Evolutionary conservation across 2,797 vertebrate genomes (phyloP).

Genomic region (Urophycis tenuis): DNA sequence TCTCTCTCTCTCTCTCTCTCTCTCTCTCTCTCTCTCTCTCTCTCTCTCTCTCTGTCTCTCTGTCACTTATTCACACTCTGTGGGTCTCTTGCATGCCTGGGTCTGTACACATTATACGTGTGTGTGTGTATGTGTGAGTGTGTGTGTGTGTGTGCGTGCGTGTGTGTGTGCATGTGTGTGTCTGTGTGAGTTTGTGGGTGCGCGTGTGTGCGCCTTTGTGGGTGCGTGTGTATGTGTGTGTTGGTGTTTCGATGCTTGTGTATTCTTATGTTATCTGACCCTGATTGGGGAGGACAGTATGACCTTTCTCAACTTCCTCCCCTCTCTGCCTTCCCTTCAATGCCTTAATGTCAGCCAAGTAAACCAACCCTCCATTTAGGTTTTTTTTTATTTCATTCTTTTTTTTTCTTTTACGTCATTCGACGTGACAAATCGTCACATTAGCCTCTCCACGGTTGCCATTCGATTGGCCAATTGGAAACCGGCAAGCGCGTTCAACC

Average conservation of each 20-base stretch:
- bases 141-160: slow-evolving; percentile 3
- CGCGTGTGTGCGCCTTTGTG: too few species aligned
- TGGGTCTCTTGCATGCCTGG: neutral
- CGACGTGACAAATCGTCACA: neutral
- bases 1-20: too few species aligned
- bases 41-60: too few species aligned
- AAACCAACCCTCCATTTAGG: neutral
- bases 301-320: slow-evolving; percentile 30
- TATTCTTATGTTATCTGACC: neutral
- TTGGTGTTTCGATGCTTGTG: neutral
- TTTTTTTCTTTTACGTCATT: neutral
- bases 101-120: neutral
- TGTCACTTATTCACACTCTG: neutral
- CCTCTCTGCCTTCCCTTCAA: slow-evolving; percentile 7
- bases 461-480: neutral
- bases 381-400: neutral
- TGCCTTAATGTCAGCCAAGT: slow-evolving; percentile 20
- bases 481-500: slow-evolving; percentile 13
- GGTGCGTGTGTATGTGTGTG: neutral
- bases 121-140: too few species aligned
- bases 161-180: neutral
- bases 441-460: neutral
- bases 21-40: too few species aligned
- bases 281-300: slow-evolving; percentile 32
- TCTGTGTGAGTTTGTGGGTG: too few species aligned